phyloP scores from a whole-genome alignment of 2,113 vertebrate genomes.

The Catagonus wagneri region DNA sequence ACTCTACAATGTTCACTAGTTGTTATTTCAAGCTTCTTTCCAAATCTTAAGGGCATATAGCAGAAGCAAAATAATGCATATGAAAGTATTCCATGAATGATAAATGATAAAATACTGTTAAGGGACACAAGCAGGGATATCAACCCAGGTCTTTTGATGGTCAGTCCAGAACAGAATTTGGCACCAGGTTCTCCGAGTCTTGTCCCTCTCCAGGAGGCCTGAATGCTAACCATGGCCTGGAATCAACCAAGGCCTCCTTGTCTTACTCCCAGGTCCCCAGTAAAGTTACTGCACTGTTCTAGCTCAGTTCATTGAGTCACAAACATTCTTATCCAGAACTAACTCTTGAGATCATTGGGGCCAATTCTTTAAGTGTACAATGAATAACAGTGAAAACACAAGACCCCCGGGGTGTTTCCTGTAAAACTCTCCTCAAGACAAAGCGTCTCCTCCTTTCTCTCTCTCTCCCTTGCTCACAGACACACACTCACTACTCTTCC shows the following conservation, averaged over 20 bases:
- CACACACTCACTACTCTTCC: background rate
- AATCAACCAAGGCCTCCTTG: background rate
- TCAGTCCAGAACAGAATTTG: background rate
- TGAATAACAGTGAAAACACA: background rate
- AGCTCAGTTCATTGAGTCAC: background rate
- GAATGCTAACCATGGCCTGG: background rate
- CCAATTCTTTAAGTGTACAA: background rate
- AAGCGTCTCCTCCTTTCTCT: background rate
- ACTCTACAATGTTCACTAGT: slow-evolving; percentile 18
- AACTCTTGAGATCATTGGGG: background rate
- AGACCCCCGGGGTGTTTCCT: background rate
- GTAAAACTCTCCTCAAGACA: background rate
- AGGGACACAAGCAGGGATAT: background rate
- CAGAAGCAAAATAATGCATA: background rate
- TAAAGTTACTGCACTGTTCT: background rate
- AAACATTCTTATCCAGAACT: background rate
- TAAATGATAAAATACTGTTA: background rate
- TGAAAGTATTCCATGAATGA: background rate
- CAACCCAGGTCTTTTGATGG: background rate
- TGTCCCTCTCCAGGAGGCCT: background rate
- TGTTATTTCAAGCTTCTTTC: background rate
- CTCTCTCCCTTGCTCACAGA: background rate
- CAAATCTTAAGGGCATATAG: slow-evolving; percentile 32
- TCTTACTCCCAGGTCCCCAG: background rate
- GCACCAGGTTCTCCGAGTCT: background rate